phyloP scores from a whole-genome alignment of 2,888 invertebrate species.

The Tenthredo livida region DNA sequence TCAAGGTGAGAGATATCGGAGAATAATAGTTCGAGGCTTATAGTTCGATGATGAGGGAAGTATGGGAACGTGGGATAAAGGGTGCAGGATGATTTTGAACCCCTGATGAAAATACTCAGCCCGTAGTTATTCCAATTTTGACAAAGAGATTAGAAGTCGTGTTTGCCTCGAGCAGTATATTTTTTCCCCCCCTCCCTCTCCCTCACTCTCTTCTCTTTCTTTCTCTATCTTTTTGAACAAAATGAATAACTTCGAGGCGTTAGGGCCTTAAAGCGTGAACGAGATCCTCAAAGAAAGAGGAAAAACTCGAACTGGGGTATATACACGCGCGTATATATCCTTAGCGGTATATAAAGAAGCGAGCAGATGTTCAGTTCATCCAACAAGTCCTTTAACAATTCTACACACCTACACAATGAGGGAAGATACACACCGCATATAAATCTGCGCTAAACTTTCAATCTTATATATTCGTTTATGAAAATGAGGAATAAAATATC shows the following conservation, averaged over 20 bases:
- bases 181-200: background rate
- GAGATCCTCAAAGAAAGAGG: background rate
- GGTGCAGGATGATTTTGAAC: background rate
- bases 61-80: background rate
- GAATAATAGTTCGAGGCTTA: background rate
- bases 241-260: conserved; percentile 18
- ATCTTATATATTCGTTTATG: background rate
- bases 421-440: background rate
- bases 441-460: background rate
- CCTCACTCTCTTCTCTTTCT: background rate
- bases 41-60: background rate
- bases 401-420: background rate
- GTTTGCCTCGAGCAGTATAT: background rate
- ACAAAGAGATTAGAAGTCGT: conserved; percentile 8
- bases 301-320: background rate
- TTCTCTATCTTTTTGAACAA: background rate
- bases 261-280: background rate
- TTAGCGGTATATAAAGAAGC: background rate
- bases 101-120: background rate
- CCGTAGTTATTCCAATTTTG: background rate
- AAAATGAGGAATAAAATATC: background rate
- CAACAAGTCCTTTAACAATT: background rate
- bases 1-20: background rate
- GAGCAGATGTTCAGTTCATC: conserved; percentile 2
- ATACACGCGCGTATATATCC: background rate